Conservation (phyloP, 2,113 vertebrate genomes). For the Hystrix cristata region DNA sequence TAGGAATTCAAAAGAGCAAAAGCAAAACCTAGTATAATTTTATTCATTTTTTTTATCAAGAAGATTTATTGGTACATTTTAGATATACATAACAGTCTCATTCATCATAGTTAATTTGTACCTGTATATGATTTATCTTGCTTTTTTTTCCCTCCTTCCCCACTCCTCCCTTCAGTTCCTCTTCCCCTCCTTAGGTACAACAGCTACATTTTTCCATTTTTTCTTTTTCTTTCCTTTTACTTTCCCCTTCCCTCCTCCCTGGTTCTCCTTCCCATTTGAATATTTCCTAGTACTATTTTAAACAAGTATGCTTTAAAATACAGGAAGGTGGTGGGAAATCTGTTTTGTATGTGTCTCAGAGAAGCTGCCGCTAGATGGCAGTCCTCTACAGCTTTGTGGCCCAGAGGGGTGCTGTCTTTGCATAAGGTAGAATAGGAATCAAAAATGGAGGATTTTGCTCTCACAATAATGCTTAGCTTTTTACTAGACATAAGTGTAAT, state of each 20-base stretch:
- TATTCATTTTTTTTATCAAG: no score
- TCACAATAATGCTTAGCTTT: background rate
- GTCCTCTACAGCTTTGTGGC: constrained; percentile 31
- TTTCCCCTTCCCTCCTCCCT: no score
- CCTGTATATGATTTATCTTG: no score
- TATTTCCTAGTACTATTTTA: background rate
- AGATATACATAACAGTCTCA: no score
- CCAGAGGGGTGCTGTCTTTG: background rate
- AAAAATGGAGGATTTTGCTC: constrained; percentile 33
- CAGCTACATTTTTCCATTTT: no score
- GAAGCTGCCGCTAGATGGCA: constrained; percentile 73
- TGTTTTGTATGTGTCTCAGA: background rate
- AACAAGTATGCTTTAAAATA: background rate
- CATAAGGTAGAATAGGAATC: background rate
- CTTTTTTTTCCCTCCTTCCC: no score
- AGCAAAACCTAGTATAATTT: background rate
- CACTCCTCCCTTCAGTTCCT: no score
- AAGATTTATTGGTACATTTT: no score
- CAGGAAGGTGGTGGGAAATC: background rate
- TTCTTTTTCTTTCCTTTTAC: no score
- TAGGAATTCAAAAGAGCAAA: background rate
- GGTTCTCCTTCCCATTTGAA: no score
- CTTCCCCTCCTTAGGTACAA: no score
- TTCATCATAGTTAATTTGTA: no score
- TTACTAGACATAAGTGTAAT: constrained; percentile 30